phyloP scores from a whole-genome alignment of 1,140 invertebrate genomes.

The Dendroctonus valens region DNA sequence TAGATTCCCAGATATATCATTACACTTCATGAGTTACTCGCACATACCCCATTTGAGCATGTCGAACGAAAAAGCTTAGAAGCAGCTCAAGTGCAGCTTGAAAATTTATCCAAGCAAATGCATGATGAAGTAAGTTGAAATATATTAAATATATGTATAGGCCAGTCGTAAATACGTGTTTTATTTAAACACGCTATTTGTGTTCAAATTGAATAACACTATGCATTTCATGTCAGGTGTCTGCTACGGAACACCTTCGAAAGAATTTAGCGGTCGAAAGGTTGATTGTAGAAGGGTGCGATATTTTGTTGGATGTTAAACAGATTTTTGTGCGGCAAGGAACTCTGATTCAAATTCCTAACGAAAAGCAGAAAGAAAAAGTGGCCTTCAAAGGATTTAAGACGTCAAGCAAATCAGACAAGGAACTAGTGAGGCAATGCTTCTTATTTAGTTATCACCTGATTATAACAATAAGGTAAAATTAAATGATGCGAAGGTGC shows the following conservation, averaged over 20 bases:
- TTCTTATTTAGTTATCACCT: slow-evolving; percentile 86
- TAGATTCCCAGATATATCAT: slow-evolving; percentile 92
- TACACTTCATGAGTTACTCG: slow-evolving; percentile 85
- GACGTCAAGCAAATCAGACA: slow-evolving; percentile 56
- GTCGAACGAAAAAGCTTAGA: slow-evolving; percentile 89
- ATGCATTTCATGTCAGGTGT: slow-evolving; percentile 63
- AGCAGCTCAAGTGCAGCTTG: slow-evolving; percentile 83
- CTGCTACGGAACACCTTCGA: slow-evolving; percentile 90
- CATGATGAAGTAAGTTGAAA: slow-evolving; percentile 71
- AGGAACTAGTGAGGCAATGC: slow-evolving; percentile 74
- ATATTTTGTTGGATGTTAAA: slow-evolving; percentile 91
- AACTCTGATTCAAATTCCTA: slow-evolving; percentile 66
- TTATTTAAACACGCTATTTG: too few species aligned
- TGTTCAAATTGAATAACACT: neutral
- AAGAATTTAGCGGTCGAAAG: slow-evolving; percentile 92
- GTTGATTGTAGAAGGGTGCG: slow-evolving; percentile 94
- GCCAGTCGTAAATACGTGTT: too few species aligned
- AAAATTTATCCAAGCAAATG: slow-evolving; percentile 79
- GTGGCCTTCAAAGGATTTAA: slow-evolving; percentile 63
- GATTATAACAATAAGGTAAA: slow-evolving; percentile 69
- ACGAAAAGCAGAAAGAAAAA: slow-evolving; percentile 61
- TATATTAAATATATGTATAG: neutral
- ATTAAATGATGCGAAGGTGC: neutral
- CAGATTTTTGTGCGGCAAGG: slow-evolving; percentile 88
- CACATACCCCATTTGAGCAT: slow-evolving; percentile 91